Evolutionary conservation across 2,113 vertebrate genomes (phyloP).

Genomic region (Pogonocichla stellata): DNA sequence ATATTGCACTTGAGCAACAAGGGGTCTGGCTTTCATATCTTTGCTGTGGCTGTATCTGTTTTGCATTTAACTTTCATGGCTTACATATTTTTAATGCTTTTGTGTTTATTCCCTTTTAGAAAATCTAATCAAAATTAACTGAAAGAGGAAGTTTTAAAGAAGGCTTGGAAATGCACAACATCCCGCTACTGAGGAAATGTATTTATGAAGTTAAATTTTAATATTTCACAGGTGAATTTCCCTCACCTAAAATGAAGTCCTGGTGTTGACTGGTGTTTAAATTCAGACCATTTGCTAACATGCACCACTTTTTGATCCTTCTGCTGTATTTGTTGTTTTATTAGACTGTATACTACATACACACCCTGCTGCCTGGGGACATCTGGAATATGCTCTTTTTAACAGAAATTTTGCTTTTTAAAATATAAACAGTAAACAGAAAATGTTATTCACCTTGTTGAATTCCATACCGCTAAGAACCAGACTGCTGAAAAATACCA

Average conservation of each 20-base stretch:
- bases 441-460: slow-evolving; percentile 7
- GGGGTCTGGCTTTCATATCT: background rate
- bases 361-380: background rate
- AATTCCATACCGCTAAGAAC: background rate
- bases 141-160: slow-evolving; percentile 38
- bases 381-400: slow-evolving; percentile 18
- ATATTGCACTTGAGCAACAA: background rate
- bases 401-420: slow-evolving; percentile 7
- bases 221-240: background rate
- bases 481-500: background rate
- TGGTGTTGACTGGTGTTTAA: slow-evolving; percentile 16
- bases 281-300: slow-evolving; percentile 5
- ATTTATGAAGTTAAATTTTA: slow-evolving; percentile 12
- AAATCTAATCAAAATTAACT: slow-evolving; percentile 4
- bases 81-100: background rate
- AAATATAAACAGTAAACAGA: slow-evolving; percentile 28
- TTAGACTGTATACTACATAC: background rate
- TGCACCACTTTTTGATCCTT: background rate
- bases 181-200: background rate
- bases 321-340: background rate
- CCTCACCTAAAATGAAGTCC: slow-evolving; percentile 1
- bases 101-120: background rate
- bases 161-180: background rate
- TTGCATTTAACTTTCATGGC: background rate
- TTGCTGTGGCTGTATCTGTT: background rate